phyloP scores from a whole-genome alignment of 2,797 vertebrate species.

The Hipposideros larvatus region DNA sequence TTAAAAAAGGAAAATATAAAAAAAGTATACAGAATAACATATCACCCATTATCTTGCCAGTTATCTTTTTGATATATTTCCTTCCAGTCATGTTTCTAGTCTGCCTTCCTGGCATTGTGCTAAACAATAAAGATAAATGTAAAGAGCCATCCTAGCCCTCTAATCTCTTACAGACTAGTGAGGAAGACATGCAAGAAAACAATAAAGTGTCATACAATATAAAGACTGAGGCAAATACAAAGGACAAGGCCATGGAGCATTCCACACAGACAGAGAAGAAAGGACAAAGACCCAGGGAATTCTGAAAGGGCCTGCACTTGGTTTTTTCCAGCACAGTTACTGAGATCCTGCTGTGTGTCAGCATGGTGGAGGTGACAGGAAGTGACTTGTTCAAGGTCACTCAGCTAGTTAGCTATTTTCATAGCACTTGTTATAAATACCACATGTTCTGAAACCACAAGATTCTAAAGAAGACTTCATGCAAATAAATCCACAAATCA shows the following conservation, averaged over 20 bases:
- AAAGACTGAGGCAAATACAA: neutral
- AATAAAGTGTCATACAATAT: neutral
- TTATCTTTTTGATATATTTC: neutral
- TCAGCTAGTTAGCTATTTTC: neutral
- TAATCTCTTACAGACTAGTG: neutral
- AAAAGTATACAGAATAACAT: neutral
- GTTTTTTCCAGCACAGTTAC: neutral
- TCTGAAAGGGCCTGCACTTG: neutral
- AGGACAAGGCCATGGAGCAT: neutral
- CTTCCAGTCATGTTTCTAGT: neutral
- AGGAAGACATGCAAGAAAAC: neutral
- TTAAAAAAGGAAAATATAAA: neutral
- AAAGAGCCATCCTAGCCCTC: neutral
- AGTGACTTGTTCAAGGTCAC: conserved; percentile 10
- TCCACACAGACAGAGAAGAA: neutral
- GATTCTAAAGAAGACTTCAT: conserved; percentile 49
- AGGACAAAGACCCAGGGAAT: neutral
- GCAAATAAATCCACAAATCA: conserved; percentile 52
- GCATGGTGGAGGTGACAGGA: neutral
- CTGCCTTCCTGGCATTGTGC: neutral
- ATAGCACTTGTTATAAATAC: neutral
- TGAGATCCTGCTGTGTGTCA: neutral
- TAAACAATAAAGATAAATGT: neutral
- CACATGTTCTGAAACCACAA: conserved; percentile 49
- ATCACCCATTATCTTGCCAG: neutral